Evolutionary conservation across 2,888 invertebrate species (phyloP), one percentile per base, ranked within the genome.

Genomic region (Mythimna lalbum): DNA sequence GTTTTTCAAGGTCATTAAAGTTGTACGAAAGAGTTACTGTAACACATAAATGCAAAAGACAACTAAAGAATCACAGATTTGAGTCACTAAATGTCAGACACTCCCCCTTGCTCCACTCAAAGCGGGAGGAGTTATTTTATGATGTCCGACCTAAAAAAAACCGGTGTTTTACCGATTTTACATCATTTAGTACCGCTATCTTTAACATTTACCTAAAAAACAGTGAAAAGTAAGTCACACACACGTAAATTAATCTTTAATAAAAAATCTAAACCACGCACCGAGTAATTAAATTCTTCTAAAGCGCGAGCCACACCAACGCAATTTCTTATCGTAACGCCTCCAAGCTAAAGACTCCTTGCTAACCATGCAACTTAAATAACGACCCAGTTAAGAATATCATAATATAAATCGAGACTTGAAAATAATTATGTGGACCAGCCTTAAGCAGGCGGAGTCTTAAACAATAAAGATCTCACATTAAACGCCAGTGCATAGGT

Each of bases 391-490:
- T 10, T 55, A 47, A 12, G 33, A 33, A 7, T 23, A 21, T 33
- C 2, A 39, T 19, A 10, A n/a, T 27, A 23, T 14, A 21, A 39
- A 64, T 64, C 39, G 73, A 53, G n/a, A 27, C 27, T 55, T 17
- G 31, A 0, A n/a, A 39, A 31, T 14, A 75, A 52, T 36, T 14
- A 59, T 63, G 70, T 70, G 14, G 31, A 36, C 57, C n/a, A 39
- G 36, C 9, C 61, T 50, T 60, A 63, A 73, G 60, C 3, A 17
- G 78, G 81, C 69, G 75, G 67, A 52, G 56, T 52, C 53, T 60
- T 31, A 64, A 43, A 69, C 68, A 76, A 80, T 84, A 82, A 84
- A 77, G 72, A 80, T 69, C 50, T 80, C 66, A 67, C 63, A 81
- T 70, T 78, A 43, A 81, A 53, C 72, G 33, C 73, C 69, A 10